Evolutionary conservation across 1,140 invertebrate genomes (phyloP).

Genomic region (Battus philenor): DNA sequence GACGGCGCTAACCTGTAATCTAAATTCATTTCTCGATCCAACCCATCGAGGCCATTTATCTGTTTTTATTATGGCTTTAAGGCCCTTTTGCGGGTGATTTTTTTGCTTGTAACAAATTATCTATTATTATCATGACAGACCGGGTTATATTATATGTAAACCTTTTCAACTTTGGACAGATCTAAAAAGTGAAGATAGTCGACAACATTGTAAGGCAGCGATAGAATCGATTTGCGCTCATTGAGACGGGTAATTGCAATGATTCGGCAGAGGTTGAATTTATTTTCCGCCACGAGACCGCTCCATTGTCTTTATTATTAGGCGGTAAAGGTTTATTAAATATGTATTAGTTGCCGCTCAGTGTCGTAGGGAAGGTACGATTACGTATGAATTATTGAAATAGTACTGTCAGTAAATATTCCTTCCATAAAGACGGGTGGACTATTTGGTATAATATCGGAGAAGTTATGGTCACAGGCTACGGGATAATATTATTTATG

Average conservation of each 20-base stretch:
- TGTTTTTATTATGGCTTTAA: conserved; percentile 71
- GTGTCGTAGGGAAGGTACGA: conserved; percentile 33
- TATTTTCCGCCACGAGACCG: conserved; percentile 32
- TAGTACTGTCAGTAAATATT: conserved; percentile 28
- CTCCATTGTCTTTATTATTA: conserved; percentile 49
- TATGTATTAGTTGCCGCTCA: conserved; percentile 46
- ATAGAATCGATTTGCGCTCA: conserved; percentile 46
- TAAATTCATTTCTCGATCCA: conserved; percentile 74
- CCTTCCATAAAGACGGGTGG: conserved; percentile 19
- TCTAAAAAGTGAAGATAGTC: conserved; percentile 19
- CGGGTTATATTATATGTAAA: conserved; percentile 51
- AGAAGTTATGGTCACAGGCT: conserved; percentile 5
- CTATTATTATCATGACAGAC: conserved; percentile 58
- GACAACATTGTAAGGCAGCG: conserved; percentile 33
- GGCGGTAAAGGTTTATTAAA: conserved; percentile 46
- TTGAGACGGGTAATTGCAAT: conserved; percentile 45
- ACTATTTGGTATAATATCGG: conserved; percentile 10
- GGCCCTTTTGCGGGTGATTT: conserved; percentile 63
- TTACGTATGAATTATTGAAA: conserved; percentile 43
- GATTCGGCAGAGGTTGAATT: conserved; percentile 37
- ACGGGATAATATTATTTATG: conserved; percentile 14
- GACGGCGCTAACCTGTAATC: conserved; percentile 72
- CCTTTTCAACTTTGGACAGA: conserved; percentile 34
- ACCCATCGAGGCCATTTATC: conserved; percentile 63
- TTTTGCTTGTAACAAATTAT: conserved; percentile 73